These are phyloP conservation scores for Asbolus verrucosus DNA, from an alignment of 1,140 invertebrate species.

Conservation along the genomic window DNA sequence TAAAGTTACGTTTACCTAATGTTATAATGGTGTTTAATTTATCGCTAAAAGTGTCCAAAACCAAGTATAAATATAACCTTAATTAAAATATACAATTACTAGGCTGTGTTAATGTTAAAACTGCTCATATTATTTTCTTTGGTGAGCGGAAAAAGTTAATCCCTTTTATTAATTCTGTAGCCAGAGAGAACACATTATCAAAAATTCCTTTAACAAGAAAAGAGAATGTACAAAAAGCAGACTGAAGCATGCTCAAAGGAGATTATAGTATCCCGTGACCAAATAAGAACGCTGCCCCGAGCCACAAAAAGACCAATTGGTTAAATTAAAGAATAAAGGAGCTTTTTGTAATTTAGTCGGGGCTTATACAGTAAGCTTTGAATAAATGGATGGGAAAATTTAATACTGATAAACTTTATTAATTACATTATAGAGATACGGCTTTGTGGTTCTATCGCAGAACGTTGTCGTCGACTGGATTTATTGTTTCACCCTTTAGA, in stretches of 20 bases:
- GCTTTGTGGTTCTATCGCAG: slow-evolving; percentile 25
- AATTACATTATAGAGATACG: slow-evolving; percentile 41
- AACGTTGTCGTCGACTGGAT: slow-evolving; percentile 32
- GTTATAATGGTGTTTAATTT: too few relatives aligned
- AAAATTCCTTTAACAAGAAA: slow-evolving; percentile 38
- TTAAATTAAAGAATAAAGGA: slow-evolving; percentile 43
- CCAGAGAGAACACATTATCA: slow-evolving; percentile 36
- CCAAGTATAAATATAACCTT: too few relatives aligned
- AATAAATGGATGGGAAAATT: slow-evolving; percentile 44
- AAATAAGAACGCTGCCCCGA: slow-evolving; percentile 41
- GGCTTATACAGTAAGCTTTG: slow-evolving; percentile 27
- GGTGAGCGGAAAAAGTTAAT: slow-evolving; percentile 16
- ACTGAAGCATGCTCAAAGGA: slow-evolving; percentile 38
- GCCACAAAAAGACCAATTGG: slow-evolving; percentile 41
- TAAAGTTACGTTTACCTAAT: too few relatives aligned
- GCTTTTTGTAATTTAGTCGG: slow-evolving; percentile 42
- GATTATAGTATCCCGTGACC: slow-evolving; percentile 43
- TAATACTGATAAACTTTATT: slow-evolving; percentile 42
- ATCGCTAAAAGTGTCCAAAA: too few relatives aligned
- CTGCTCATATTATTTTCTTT: slow-evolving; percentile 1
- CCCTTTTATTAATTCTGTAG: slow-evolving; percentile 33
- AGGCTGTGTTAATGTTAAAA: too few relatives aligned
- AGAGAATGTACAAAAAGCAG: slow-evolving; percentile 36
- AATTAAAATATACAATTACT: too few relatives aligned
- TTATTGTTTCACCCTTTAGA: slow-evolving; percentile 26